Base-by-base conservation (phyloP, 2,113 vertebrate species). In the Seriola dumerili region DNA sequence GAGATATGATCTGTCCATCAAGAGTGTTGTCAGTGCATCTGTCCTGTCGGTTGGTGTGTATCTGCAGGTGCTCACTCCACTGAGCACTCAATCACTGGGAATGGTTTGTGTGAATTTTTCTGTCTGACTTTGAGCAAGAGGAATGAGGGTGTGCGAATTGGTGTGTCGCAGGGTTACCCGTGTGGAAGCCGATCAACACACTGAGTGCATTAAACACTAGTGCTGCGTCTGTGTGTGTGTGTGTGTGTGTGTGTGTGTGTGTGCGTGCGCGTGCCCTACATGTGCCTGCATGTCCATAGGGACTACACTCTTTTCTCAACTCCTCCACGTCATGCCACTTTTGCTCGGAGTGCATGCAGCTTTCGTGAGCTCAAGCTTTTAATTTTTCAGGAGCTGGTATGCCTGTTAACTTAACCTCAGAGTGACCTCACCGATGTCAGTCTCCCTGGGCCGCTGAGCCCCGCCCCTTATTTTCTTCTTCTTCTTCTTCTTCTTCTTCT, bases 321-420 rank as follows among this genome's bases (percentile, higher is more conserved):
- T 88, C 72, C 83, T 90, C 76, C 78, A 84, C 73, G 83, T 89
- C 85, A 86, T 85, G 84, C 72, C 87, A 80, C 81, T 90, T 78
- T 78, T 38, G 61, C 88, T 85, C 23, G 0, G 83, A 93, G 92
- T 76, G 88, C 85, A 83, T 76, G 88, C 85, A 83, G 85, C 91
- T 81, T 93, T 80, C 85, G 86, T 92, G 93, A 89, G 90, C 87
- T 78, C 62, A 44, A 23, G 89, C 87, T 91, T 94, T 95, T 84
- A 94, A 95, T 94, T 95, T 95, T 95, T 94, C 86, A 95, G 87
- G 64, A 83, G 94, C 92, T 90, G 21, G 59, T 85, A 81, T 80
- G 88, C 89, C 69, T 77, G 90, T 94, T 94, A 91, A 89, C 89
- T 89, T 94, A 94, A 95, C 94, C 95, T 94, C 86, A 1, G 52